Evolutionary conservation across 2,888 invertebrate species (phyloP), one percentile per base, ranked within the genome.

Genomic region (Trachelus tabidus): DNA sequence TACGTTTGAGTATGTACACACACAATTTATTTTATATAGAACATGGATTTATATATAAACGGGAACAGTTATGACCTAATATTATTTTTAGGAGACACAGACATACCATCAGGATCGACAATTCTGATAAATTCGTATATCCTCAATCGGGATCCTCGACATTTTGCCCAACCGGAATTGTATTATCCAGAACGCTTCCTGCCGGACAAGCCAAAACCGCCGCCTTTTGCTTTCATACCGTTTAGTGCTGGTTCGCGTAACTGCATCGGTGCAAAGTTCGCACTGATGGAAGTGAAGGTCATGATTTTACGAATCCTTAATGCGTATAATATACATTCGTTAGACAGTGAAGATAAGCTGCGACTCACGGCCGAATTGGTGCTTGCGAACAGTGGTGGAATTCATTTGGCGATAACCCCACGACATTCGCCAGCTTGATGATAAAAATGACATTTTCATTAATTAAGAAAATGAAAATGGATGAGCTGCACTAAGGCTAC

Each of bases 151-250:
- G 92, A 93, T 84, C 89, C 91, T 0, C 87, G 91, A n/a, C 87
- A 91, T 80, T 94, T 92, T 83, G 91, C 93, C 0, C 91, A 93
- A 12, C 93, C 94, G 0, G 91, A 93, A 11, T 83, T 80, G 9
- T 94, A 92, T 85, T 90, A 92, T 77, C 94, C 94, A 0, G 93
- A 94, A 79, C 89, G 94, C 56, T 94, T 94, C 83, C 83, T 92
- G 11, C 90, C 92, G 0, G 91, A 92, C 15, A 89, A 89, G 11
- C 84, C 84, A 1, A 87, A 86, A 11, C 84, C 92, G 40, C 92
- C 93, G 35, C 87, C 89, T 11, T 92, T 89, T 77, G 85, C 91
- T 1, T 92, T 89, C 82, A 87, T 92, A 1, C 92, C 92, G 0
- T 92, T 92, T 78, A 92, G 92, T 35, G 92, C 92, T 0, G 92